phyloP scores from a whole-genome alignment of 2,113 vertebrate species.

The Aptenodytes forsteri region DNA sequence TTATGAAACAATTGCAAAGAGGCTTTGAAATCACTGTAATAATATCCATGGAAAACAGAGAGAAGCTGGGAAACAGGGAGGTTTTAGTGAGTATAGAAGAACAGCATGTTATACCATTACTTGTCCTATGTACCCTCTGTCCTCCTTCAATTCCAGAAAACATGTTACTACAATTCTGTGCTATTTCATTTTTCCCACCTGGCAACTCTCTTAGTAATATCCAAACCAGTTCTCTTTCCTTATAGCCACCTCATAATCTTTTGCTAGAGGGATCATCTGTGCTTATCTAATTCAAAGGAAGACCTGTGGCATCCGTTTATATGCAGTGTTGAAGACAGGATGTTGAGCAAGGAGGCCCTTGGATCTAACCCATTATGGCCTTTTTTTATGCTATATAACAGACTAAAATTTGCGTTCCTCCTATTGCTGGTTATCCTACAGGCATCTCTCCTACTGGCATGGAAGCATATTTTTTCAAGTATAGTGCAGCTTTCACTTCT shows the following conservation, averaged over 20 bases:
- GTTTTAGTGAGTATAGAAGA: background rate
- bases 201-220: background rate
- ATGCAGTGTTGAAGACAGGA: background rate
- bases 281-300: background rate
- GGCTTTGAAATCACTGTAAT: background rate
- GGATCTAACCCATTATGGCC: background rate
- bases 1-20: background rate
- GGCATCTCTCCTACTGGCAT: background rate
- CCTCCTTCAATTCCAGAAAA: background rate
- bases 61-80: background rate
- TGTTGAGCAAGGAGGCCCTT: background rate
- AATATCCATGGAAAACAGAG: background rate
- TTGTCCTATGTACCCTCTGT: background rate
- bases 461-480: background rate
- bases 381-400: background rate
- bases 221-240: background rate
- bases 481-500: background rate
- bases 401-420: background rate
- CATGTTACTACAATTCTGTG: background rate
- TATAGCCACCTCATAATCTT: background rate
- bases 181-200: background rate
- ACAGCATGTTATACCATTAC: background rate
- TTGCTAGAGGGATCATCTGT: background rate
- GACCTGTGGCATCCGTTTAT: background rate
- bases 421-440: background rate